Evolutionary conservation across 2,888 invertebrate genomes (phyloP).

Genomic region (Volucella inanis): DNA sequence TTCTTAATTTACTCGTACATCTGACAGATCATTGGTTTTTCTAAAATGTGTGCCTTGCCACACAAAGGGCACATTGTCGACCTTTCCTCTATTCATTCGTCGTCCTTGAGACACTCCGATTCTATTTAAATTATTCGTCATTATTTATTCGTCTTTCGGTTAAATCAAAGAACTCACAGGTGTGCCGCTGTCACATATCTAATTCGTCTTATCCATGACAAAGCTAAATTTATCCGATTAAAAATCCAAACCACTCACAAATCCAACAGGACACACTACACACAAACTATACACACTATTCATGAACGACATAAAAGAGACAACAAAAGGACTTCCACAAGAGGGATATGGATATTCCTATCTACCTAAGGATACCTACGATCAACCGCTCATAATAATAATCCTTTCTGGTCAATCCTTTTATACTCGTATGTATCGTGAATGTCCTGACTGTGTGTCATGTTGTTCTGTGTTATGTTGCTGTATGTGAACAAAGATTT

Average conservation of each 20-base stretch:
- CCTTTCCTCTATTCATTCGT: no score
- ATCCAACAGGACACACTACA: neutral
- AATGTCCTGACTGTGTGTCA: neutral
- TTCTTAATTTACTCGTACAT: no score
- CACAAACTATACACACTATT: constrained; percentile 24
- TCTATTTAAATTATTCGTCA: no score
- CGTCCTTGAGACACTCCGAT: no score
- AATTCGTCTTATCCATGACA: constrained; percentile 51
- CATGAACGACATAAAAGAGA: constrained; percentile 42
- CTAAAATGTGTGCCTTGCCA: no score
- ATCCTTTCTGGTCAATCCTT: constrained; percentile 59
- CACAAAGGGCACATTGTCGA: no score
- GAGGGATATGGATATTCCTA: no score
- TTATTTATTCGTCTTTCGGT: no score
- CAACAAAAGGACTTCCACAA: constrained; percentile 12
- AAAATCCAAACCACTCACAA: constrained; percentile 10
- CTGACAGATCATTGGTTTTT: no score
- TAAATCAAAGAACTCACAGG: constrained; percentile 51
- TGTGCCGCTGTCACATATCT: constrained; percentile 62
- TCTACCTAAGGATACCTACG: neutral
- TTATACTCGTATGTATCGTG: neutral
- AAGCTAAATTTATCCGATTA: constrained; percentile 43
- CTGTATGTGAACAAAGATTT: constrained; percentile 43
- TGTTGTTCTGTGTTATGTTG: neutral
- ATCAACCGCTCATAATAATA: constrained; percentile 61